Conservation (phyloP, 2,888 invertebrate species). For the Salpingus planirostris region DNA sequence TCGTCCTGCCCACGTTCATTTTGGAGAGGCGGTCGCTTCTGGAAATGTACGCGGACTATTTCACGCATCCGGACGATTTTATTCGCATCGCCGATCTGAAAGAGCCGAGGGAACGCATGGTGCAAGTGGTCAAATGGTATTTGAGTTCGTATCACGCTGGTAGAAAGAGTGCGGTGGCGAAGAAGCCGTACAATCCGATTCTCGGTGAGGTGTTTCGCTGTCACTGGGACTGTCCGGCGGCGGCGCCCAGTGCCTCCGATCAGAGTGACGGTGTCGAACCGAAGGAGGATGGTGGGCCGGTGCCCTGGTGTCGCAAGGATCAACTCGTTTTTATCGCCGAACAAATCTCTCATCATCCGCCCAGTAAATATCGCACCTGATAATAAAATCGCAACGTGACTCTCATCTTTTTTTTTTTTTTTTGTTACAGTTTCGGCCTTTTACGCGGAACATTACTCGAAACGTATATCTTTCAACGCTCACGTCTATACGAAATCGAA, state of each 20-base stretch:
- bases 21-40: conserved; percentile 91
- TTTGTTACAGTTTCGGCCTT: conserved; percentile 80
- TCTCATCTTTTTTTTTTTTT: conserved; percentile 20
- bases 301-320: conserved; percentile 82
- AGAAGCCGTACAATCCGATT: conserved; percentile 98
- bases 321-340: conserved; percentile 94
- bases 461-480: conserved; percentile 85
- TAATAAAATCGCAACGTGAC: not conserved
- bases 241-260: conserved; percentile 1
- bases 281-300: conserved; percentile 67
- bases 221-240: conserved; percentile 62
- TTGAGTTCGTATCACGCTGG: conserved; percentile 98
- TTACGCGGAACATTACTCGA: conserved; percentile 93
- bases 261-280: conserved; percentile 41
- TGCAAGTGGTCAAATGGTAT: conserved; percentile 94
- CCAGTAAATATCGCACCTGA: conserved; percentile 49
- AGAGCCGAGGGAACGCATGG: conserved; percentile 81
- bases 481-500: conserved; percentile 99
- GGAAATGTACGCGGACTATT: conserved; percentile 99
- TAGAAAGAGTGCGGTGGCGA: conserved; percentile 91
- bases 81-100: conserved; percentile 80
- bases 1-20: conserved; percentile 97
- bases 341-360: conserved; percentile 99
- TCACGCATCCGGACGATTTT: conserved; percentile 84
- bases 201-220: conserved; percentile 93